phyloP scores from a whole-genome alignment of 1,140 invertebrate species.

The Periplaneta americana region DNA sequence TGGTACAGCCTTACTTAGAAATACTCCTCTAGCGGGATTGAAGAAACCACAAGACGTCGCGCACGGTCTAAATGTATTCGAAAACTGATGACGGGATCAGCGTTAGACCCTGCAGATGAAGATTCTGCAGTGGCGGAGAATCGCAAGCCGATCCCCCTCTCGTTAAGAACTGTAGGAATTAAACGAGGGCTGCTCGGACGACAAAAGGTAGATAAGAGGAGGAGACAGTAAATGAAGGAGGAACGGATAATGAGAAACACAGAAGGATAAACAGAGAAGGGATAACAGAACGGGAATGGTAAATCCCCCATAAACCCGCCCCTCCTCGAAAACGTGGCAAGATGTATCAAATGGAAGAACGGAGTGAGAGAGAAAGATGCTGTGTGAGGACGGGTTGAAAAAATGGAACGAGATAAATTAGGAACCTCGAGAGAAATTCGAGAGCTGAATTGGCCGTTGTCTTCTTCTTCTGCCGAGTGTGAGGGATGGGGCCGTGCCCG shows the following conservation, averaged over 20 bases:
- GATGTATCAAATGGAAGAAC: neutral
- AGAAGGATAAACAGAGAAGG: neutral
- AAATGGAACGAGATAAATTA: neutral
- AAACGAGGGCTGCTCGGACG: neutral
- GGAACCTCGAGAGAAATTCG: neutral
- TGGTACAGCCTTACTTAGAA: neutral
- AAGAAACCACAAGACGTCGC: neutral
- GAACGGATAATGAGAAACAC: neutral
- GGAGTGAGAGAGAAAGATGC: neutral
- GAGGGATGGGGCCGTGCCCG: neutral
- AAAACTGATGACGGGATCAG: neutral
- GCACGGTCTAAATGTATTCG: neutral
- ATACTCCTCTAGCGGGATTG: neutral
- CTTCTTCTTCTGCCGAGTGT: neutral
- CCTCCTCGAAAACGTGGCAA: neutral
- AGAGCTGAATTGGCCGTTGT: neutral
- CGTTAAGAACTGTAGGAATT: neutral
- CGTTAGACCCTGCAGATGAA: neutral
- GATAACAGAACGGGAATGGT: neutral
- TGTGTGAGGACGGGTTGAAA: neutral
- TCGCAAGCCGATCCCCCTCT: neutral
- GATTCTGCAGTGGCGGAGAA: neutral
- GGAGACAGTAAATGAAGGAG: neutral
- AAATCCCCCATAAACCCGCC: neutral
- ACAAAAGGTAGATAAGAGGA: neutral